These are phyloP conservation scores for Melanocharis versteri DNA, from an alignment of 2,113 vertebrate genomes.

Conservation along the genomic window DNA sequence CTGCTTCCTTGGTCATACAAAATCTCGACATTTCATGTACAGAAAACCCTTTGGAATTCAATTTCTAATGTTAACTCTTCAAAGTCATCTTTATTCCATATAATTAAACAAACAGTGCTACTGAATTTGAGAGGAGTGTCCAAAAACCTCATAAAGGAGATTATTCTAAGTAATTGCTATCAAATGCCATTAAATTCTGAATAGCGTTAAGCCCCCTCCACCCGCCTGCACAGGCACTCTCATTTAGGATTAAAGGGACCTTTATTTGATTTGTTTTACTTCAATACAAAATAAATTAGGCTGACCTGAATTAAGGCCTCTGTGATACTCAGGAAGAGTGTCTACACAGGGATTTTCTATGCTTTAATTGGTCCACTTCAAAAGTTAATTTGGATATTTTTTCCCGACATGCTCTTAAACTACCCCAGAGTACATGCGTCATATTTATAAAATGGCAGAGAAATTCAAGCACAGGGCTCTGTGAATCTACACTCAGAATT, in stretches of 20 bases:
- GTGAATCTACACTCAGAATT: neutral
- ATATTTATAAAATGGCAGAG: neutral
- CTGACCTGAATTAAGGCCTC: constrained; percentile 49
- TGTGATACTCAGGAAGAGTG: constrained; percentile 1
- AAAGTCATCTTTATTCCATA: neutral
- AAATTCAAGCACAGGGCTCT: neutral
- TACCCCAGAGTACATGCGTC: neutral
- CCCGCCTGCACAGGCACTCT: constrained; percentile 33
- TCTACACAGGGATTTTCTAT: constrained; percentile 21
- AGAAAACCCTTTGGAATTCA: neutral
- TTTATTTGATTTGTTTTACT: constrained; percentile 61
- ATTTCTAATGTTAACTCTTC: neutral
- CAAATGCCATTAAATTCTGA: constrained; percentile 55
- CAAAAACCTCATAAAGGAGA: constrained; percentile 50
- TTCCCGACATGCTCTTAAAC: neutral
- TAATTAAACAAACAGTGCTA: neutral
- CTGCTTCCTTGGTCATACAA: neutral
- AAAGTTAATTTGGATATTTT: constrained; percentile 36
- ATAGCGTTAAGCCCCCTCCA: constrained; percentile 35
- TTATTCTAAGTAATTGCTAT: constrained; percentile 66
- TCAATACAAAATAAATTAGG: constrained; percentile 51
- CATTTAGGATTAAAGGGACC: constrained; percentile 59
- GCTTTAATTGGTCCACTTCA: constrained; percentile 35
- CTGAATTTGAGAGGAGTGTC: constrained; percentile 13
- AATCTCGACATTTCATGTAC: neutral